Base-by-base conservation (phyloP, 2,797 vertebrate species). In the Pseudochromis fuscus region DNA sequence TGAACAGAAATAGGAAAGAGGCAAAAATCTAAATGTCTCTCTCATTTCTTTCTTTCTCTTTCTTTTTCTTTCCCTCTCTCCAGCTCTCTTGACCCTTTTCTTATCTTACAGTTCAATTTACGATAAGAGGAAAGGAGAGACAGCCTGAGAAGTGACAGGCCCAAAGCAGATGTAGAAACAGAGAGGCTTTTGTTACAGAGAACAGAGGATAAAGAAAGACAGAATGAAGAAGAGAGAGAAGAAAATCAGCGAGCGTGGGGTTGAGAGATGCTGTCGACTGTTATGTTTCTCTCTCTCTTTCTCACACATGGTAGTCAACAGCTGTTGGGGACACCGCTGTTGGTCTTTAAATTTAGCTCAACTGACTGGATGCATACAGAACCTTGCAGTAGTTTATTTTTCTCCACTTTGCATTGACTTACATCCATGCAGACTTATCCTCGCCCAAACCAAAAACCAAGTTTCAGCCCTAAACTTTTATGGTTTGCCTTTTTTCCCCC, bases 281-380 rank as follows among this genome's bases (percentile, higher is more conserved):
- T 70, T 63, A 64, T 25, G 66, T 37, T 56, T 67, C 49, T 1
- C n/a, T 30, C 53, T 51, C 28, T 74, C 64, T 64, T 42, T 57
- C 52, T 25, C 65, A 76, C 86, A 87, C 67, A 59, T 55, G 77
- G 75, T 8, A 5, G 49, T 42, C 46, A 71, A 75, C 81, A 89
- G 78, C 83, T 90, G 87, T 75, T 85, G 53, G 66, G 82, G 78
- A 82, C 86, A 62, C 80, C 73, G 31, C 79, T 77, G 68, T 78
- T 63, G 75, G 37, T 4, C 65, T 77, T 81, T 87, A 91, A 87
- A 89, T 90, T 90, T 90, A 91, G 80, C 83, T 81, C 72, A 56
- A 46, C 65, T 70, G 70, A 69, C 60, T 50, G 58, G 56, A 77
- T 79, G 18, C 31, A 42, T 18, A 23, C 38, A 45, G 52, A 63